A percentile compares a stretch with the other conserved stretches of the same genome.
These are phyloP conservation scores for Ridgeia piscesae DNA, from an alignment of 1,140 invertebrate species.

Conservation along the genomic window DNA sequence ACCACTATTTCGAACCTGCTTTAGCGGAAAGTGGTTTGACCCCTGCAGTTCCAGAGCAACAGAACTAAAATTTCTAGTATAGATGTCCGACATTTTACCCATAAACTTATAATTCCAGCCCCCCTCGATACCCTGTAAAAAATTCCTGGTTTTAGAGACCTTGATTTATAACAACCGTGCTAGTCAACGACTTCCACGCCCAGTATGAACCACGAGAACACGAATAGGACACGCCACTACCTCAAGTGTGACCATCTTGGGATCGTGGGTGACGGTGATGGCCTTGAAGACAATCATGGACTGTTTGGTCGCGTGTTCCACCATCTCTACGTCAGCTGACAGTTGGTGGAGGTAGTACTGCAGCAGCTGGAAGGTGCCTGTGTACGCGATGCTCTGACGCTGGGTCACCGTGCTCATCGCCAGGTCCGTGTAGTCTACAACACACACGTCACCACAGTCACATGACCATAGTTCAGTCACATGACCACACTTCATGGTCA, in stretches of 20 bases:
- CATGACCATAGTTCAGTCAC: slow-evolving; percentile 14
- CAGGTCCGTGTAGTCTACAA: slow-evolving; percentile 91
- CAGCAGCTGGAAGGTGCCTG: slow-evolving; percentile 76
- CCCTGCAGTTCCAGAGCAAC: no score
- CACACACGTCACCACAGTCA: slow-evolving; percentile 11
- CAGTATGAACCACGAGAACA: not conserved
- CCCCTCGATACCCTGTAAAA: no score
- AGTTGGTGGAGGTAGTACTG: slow-evolving; percentile 81
- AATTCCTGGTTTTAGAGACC: no score
- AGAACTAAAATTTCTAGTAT: no score
- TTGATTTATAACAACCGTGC: no score
- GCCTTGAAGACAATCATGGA: slow-evolving; percentile 70
- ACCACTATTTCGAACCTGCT: no score
- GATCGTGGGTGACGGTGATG: slow-evolving; percentile 81
- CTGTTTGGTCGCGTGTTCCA: slow-evolving; percentile 65
- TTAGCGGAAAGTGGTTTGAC: no score
- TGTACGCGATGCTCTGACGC: slow-evolving; percentile 84
- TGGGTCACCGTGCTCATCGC: slow-evolving; percentile 89
- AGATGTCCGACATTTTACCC: no score
- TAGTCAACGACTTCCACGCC: no score
- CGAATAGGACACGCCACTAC: slow-evolving; percentile 46
- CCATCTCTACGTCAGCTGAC: slow-evolving; percentile 75
- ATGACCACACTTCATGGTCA: slow-evolving; percentile 19
- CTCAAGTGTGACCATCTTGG: slow-evolving; percentile 81
- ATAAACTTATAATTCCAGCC: no score